These are phyloP conservation scores for Liopterus haemorrhoidalis DNA, from an alignment of 2,888 invertebrate genomes.

Conservation along the genomic window DNA sequence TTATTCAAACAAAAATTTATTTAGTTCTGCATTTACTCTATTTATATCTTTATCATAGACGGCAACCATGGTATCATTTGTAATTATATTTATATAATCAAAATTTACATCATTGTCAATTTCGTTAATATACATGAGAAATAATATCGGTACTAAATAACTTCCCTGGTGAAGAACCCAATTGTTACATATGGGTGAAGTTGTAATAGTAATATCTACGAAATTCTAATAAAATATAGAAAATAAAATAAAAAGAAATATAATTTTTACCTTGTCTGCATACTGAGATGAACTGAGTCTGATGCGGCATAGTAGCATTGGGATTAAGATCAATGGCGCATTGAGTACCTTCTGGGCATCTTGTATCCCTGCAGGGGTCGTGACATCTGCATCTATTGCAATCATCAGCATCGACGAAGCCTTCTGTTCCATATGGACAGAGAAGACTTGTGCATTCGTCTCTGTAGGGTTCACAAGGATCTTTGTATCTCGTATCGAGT, in stretches of 20 bases:
- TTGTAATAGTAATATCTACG: no score
- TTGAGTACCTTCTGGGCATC: conserved; percentile 58
- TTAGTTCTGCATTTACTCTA: no score
- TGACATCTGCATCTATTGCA: conserved; percentile 70
- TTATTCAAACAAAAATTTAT: no score
- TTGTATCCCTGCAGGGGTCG: conserved; percentile 63
- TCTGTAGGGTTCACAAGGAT: conserved; percentile 52
- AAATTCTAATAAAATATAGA: no score
- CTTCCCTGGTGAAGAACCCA: no score
- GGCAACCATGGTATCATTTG: no score
- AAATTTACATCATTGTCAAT: no score
- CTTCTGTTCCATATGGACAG: conserved; percentile 68
- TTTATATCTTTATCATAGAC: no score
- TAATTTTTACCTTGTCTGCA: conserved; percentile 57
- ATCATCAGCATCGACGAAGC: conserved; percentile 53
- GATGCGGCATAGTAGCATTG: conserved; percentile 36
- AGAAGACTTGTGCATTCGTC: conserved; percentile 58
- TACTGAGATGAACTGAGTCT: conserved; percentile 51
- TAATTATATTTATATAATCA: no score
- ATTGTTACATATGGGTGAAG: no score
- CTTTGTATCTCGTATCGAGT: conserved; percentile 34
- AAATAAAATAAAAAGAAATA: not conserved
- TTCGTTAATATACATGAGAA: no score
- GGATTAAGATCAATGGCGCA: conserved; percentile 62
- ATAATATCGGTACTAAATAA: no score